These are phyloP conservation scores for Mesembrinibis cayennensis DNA, from an alignment of 2,113 vertebrate genomes.

Conservation along the genomic window DNA sequence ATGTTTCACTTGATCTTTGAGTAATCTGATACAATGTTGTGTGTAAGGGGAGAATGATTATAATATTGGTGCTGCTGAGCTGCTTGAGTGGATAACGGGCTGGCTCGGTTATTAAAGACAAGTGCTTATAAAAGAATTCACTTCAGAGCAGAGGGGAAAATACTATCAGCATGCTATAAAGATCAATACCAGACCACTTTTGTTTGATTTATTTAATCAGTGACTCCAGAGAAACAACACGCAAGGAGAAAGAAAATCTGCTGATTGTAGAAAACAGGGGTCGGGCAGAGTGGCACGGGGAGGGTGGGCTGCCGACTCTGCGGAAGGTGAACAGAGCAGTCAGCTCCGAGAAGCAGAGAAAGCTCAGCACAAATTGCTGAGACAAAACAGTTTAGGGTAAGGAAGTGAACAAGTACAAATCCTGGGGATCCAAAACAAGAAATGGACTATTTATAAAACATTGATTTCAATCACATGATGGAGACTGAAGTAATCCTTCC, in stretches of 20 bases:
- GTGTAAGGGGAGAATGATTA: not conserved
- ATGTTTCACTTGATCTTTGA: not conserved
- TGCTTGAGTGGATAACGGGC: conserved; percentile 34
- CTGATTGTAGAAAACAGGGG: not conserved
- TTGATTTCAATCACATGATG: not conserved
- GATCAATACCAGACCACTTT: conserved; percentile 55
- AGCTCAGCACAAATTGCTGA: not conserved
- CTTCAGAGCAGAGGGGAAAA: conserved; percentile 11
- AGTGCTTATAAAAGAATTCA: conserved; percentile 27
- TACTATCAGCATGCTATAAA: not conserved
- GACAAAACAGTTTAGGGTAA: not conserved
- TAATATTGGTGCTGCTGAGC: not conserved
- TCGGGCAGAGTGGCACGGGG: accelerated
- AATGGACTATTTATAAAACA: not conserved
- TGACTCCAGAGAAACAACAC: not conserved
- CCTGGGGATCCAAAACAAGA: not conserved
- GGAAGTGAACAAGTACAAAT: not conserved
- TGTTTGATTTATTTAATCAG: conserved; percentile 34
- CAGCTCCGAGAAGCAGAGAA: accelerated
- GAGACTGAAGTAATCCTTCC: not conserved
- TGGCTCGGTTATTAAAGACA: conserved; percentile 9
- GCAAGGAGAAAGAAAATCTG: conserved; percentile 12
- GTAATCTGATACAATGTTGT: not conserved
- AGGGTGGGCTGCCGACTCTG: not conserved
- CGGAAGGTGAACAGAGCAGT: not conserved